These are phyloP conservation scores for Penaeus indicus DNA, from an alignment of 1,140 invertebrate species.

Conservation along the genomic window DNA sequence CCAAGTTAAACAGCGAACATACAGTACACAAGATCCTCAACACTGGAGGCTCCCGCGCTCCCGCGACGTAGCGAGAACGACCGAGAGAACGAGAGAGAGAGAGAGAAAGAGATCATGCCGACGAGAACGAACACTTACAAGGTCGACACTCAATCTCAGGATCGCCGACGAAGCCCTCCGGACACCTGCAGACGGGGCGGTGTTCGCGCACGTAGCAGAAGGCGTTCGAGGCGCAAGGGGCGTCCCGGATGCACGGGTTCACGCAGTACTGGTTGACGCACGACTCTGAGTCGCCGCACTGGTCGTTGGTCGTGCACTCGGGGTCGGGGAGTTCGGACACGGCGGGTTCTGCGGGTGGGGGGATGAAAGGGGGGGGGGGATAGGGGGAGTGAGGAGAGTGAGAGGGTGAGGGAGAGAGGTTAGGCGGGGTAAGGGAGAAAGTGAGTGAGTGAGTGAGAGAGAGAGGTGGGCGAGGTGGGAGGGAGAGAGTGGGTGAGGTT, in stretches of 20 bases:
- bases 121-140: constrained; percentile 26
- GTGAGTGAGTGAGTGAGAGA: too few relatives aligned
- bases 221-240: constrained; percentile 82
- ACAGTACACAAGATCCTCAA: too few relatives aligned
- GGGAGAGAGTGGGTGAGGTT: too few relatives aligned
- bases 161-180: constrained; percentile 82
- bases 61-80: too few relatives aligned
- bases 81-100: too few relatives aligned
- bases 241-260: constrained; percentile 79
- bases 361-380: constrained; percentile 74
- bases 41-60: too few relatives aligned
- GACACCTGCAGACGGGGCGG: constrained; percentile 84
- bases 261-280: constrained; percentile 84
- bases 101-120: too few relatives aligned
- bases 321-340: constrained; percentile 80
- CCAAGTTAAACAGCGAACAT: too few relatives aligned
- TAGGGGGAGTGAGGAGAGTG: too few relatives aligned
- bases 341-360: constrained; percentile 77
- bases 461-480: too few relatives aligned
- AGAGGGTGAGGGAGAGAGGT: too few relatives aligned
- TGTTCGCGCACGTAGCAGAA: constrained; percentile 84
- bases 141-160: constrained; percentile 67
- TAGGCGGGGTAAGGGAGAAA: too few relatives aligned
- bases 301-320: constrained; percentile 83
- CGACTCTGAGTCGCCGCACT: constrained; percentile 89